phyloP scores from a whole-genome alignment of 53 echinoderm and acorn worm genomes.

The Stichopus horrens region DNA sequence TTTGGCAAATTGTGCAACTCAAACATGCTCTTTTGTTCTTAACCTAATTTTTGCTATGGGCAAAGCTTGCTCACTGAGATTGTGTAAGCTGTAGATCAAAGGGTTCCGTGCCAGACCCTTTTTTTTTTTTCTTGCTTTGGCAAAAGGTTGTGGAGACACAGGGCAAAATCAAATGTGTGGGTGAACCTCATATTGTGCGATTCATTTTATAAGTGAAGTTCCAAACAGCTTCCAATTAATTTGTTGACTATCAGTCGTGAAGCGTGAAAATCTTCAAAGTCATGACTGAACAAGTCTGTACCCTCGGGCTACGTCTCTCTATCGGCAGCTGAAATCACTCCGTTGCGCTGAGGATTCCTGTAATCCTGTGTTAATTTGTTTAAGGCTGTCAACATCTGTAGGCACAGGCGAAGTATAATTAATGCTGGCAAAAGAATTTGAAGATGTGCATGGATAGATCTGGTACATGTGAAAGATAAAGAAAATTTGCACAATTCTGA shows the following conservation, averaged over 20 bases:
- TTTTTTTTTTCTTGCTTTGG: not conserved
- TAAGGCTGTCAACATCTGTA: too few species aligned
- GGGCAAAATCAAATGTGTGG: not conserved
- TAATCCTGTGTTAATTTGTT: not conserved
- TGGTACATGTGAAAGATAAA: too few species aligned
- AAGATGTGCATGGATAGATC: too few species aligned
- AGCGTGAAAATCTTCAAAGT: not conserved
- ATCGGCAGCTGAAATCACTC: not conserved
- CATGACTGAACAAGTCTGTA: not conserved
- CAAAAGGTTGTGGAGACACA: too few species aligned
- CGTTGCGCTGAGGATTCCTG: not conserved
- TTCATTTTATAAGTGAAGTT: not conserved
- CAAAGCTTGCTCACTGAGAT: not conserved
- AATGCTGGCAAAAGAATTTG: too few species aligned
- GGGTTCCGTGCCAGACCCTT: not conserved
- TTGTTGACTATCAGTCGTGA: not conserved
- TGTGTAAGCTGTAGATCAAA: not conserved
- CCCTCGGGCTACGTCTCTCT: not conserved
- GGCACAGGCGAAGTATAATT: too few species aligned
- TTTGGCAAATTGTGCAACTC: not conserved
- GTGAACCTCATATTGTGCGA: not conserved
- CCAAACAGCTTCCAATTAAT: not conserved
- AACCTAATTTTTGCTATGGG: not conserved
- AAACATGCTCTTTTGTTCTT: not conserved
- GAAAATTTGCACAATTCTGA: too few species aligned